These are phyloP conservation scores for Forbesichthys papilliferus DNA, from an alignment of 2,113 vertebrate species.

Conservation along the genomic window DNA sequence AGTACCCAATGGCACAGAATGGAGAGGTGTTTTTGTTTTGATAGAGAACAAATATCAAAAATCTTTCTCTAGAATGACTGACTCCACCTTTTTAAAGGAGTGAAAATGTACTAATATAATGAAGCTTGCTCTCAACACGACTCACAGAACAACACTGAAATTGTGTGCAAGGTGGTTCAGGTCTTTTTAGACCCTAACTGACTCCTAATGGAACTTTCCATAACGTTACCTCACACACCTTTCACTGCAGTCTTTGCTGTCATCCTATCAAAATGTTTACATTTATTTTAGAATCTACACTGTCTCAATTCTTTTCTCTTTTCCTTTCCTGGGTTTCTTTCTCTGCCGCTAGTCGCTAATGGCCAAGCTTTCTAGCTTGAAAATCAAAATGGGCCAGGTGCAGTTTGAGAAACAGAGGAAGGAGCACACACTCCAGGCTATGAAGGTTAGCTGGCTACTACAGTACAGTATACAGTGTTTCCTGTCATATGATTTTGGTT, in stretches of 20 bases:
- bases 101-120: too few relatives aligned
- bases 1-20: too few relatives aligned
- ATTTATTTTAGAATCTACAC: conserved; percentile 50
- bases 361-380: conserved; percentile 99
- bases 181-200: too few relatives aligned
- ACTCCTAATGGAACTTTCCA: not conserved
- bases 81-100: too few relatives aligned
- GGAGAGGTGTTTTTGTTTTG: too few relatives aligned
- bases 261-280: conserved; percentile 7
- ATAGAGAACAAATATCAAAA: too few relatives aligned
- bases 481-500: conserved; percentile 64
- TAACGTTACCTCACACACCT: not conserved
- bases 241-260: conserved; percentile 1
- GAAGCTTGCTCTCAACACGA: too few relatives aligned
- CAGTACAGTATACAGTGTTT: conserved; percentile 56
- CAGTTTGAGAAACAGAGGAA: conserved; percentile 97
- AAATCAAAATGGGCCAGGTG: conserved; percentile 99
- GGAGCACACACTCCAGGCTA: conserved; percentile 88
- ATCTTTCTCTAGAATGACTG: too few relatives aligned
- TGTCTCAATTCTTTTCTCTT: conserved; percentile 56
- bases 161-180: too few relatives aligned
- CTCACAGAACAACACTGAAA: too few relatives aligned
- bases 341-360: conserved; percentile 90
- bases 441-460: conserved; percentile 85
- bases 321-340: conserved; percentile 57